Evolutionary conservation across 1,140 invertebrate species (phyloP), one percentile per base, ranked within the genome.

Genomic region (Tetramorium alpestre): DNA sequence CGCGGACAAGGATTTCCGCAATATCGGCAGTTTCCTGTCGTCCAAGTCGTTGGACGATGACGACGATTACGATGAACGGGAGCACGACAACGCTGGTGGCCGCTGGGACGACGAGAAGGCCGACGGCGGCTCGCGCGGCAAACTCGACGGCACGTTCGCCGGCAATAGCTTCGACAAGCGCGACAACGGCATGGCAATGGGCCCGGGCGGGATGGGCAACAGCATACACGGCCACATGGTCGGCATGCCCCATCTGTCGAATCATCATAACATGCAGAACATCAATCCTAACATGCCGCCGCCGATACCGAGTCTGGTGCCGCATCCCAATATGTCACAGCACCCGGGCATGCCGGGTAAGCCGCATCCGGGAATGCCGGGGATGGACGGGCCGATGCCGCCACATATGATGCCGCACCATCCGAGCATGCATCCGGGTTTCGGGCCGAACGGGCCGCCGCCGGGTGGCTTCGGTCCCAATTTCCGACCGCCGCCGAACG

Each of bases 221-320:
- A 92, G 77, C 5, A 60, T 85, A n/a, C 84, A 54, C 4, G 58
- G 58, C 11, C 62, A 69, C 18, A 84, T 84, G 54, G 25, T 28
- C 3, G 69, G 69, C 2, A 91, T 91, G 86, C 18, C 82, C 0
- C 91, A 92, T n/a, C 87, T 92, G 67, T 38, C 92, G 2, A 94
- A 93, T 87, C 93, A 94, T 58, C 93, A 94, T n/a, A 94, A 94
- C 41, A 93, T 93, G 92, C 94, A 94, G 64, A 94, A 93, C 38
- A 92, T 93, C 33, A 94, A 93, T 88, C 91, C 92, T 6, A 92
- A 93, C 44, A 92, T 93, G 92, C 93, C 94, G 25, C 90, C 88
- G 0, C 87, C 93, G 18, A 87, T 93, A 28, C 89, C 90, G 38
- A 88, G 87, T 22, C 88, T 94, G 28, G 78, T 92, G 25, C 82